Evolutionary conservation across 2,888 invertebrate species (phyloP), one percentile per base, ranked within the genome.

Genomic region (Tricholauxania praeusta): DNA sequence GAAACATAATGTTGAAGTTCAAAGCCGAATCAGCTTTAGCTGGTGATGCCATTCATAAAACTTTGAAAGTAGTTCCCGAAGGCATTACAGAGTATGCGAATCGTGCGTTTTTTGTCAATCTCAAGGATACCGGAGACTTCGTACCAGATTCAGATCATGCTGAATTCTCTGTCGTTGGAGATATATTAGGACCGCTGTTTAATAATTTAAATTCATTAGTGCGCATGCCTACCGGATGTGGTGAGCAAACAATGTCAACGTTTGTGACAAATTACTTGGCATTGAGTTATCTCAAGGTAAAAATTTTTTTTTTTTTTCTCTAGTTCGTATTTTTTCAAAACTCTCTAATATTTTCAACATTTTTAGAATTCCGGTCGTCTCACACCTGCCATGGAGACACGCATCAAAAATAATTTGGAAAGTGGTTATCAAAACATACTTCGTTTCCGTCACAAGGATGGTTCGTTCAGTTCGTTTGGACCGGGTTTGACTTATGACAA

Each of bases 381-480:
- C 49, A 92, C 91, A 0, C 90, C 90, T 49, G 90, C 91, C 0
- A 88, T 96, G 65, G 89, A 91, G 81, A 88, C 88, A 2, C 91
- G 92, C 81, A 88, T 89, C 1, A 83, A 88, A 32, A 82, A 81
- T 19, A 87, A 88, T 77, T 91, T 97, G 84, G 95, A 97, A 80
- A 89, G 91, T 28, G 96, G 97, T 12, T 98, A 97, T 86, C 98
- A 99, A 86, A 91, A 95, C 73, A 93, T 98, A 84, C 89, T 98
- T 84, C 94, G 93, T 0, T 99, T 94, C 86, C 92, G 93, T 74
- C 92, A 94, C 75, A 82, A 88, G 0, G 97, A 98, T 85, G 97
- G 97, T 2, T 97, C 98, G 0, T 99, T 97, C 87, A 91, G 94
- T 86, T 90, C 96, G 77, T 96, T 96, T 83, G 96, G 95, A 15